Base-by-base conservation (phyloP, 2,888 invertebrate genomes). In the Molanna angustata region DNA sequence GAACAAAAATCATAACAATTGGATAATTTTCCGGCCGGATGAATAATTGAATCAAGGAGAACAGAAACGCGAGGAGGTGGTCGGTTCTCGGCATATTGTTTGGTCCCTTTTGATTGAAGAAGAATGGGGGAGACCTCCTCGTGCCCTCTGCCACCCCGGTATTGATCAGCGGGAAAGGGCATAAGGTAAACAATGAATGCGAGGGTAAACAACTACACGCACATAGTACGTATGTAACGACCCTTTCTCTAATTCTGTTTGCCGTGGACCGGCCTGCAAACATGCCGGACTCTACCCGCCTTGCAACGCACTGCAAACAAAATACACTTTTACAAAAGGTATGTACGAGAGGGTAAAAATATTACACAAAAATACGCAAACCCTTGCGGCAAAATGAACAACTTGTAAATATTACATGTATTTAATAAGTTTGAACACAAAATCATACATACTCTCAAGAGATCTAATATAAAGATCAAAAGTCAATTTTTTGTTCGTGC, bases 241-340 rank as follows among this genome's bases (percentile, higher is more conserved):
- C 54, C 54, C 60, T 54, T 37, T 51, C 58, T 49, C 54, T 60
- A 60, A 60, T 60, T 60, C 58, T 60, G 60, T 60, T 60, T 60
- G 59, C 56, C 50, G 51, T 49, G 48, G 58, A 51, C 55, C 50
- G 54, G 52, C 56, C 54, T 19, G 58, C 57, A 60, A 60, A 59
- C 59, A 59, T 39, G 35, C 32, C 46, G 20, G 39, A 47, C 55
- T 47, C 13, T 13, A 47, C 51, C 47, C 43, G 47, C 45, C 49
- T 46, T 56, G 56, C 51, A 54, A 52, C 58, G 48, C 55, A 56
- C 41, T 58, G 58, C 55, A 57, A 57, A 57, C 54, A 57, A 57
- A 57, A 57, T 57, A 54, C 57, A 51, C 54, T 57, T 57, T 57
- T 57, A 49, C 57, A 49, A 57, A 57, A 54, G 41, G 53, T 48